Evolutionary conservation across 2,113 vertebrate species (phyloP), one percentile per base, ranked within the genome.

Genomic region (Pelecanoides urinatrix): DNA sequence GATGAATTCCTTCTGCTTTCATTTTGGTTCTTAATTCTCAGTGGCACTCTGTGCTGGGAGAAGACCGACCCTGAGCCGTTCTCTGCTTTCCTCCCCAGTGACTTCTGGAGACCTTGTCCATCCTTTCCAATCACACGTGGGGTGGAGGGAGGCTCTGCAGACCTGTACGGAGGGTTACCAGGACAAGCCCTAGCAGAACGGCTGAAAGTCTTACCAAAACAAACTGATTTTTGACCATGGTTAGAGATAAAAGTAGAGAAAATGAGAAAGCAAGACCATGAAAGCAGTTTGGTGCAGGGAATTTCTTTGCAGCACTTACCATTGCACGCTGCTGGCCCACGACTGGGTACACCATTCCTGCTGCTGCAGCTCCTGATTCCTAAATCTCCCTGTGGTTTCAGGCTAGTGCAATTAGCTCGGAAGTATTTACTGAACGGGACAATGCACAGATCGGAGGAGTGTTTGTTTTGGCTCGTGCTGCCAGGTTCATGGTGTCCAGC

Each of bases 21-120:
- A 19, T 52, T 62, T 58, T 40, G 27, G 13, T 19, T 70, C 86
- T 53, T 15, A 34, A 34, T 42, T 75, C n/a, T 21, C 49, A 40
- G 59, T 47, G 61, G 73, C 34, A 29, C 32, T 12, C 16, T 19
- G 42, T 21, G 67, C 29, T 47, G 47, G 77, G 49, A 56, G 19
- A 13, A 29, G 36, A 11, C n/a, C 1, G 2, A 9, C 55, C 17
- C 70, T 2, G 30, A 67, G 47, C 32, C 3, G 1, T 36, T 62
- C 53, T 32, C 66, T n/a, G 23, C 11, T 58, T 59, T 45, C 17
- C 50, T 70, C 34, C 17, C 42, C 16, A 5, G 20, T 8, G 49
- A 38, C 29, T 62, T 22, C 17, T 38, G 73, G 49, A 62, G 53
- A 40, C 25, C 23, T 44, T 5, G 0, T 44, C 40, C 61, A 29